Percentiles rank a stretch among this genome's conserved stretches.
These are phyloP conservation scores for Catamblyrhynchus diadema DNA, from an alignment of 2,797 vertebrate species.

Conservation along the genomic window DNA sequence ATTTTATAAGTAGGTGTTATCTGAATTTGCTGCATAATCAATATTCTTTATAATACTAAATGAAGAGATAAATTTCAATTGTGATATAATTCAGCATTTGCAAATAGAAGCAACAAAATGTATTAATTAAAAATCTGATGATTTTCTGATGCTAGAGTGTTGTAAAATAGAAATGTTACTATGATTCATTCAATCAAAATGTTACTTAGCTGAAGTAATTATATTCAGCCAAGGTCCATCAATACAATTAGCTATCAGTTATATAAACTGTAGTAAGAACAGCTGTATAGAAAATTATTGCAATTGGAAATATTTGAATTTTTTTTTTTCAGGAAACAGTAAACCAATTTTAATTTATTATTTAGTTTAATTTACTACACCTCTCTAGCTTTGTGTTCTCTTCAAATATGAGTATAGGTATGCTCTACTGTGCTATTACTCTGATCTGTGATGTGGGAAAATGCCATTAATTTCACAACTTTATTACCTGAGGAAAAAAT, in stretches of 20 bases:
- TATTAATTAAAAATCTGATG: constrained; percentile 14
- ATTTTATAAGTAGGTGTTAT: not conserved
- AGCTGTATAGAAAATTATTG: not conserved
- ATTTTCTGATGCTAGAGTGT: not conserved
- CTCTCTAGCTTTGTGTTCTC: not conserved
- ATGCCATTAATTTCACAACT: not conserved
- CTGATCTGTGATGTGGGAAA: not conserved
- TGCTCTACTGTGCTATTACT: not conserved
- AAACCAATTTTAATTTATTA: not conserved
- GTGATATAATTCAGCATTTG: not conserved
- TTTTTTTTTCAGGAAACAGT: not conserved
- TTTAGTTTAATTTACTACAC: not conserved
- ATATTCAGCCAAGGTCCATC: not conserved
- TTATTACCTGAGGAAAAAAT: not conserved
- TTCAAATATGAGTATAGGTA: not conserved
- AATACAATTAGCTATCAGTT: constrained; percentile 12
- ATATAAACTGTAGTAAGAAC: not conserved
- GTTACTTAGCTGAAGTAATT: not conserved
- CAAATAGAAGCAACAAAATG: not conserved
- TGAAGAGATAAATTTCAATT: constrained; percentile 14
- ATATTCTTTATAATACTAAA: not conserved
- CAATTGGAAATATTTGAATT: not conserved
- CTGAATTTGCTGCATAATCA: not conserved
- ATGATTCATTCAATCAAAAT: constrained; percentile 24
- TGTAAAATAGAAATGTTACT: not conserved